A percentile compares a stretch with the other conserved stretches of the same genome.
Conservation (phyloP, 2,113 vertebrate genomes). For the Tympanuchus pallidicinctus region DNA sequence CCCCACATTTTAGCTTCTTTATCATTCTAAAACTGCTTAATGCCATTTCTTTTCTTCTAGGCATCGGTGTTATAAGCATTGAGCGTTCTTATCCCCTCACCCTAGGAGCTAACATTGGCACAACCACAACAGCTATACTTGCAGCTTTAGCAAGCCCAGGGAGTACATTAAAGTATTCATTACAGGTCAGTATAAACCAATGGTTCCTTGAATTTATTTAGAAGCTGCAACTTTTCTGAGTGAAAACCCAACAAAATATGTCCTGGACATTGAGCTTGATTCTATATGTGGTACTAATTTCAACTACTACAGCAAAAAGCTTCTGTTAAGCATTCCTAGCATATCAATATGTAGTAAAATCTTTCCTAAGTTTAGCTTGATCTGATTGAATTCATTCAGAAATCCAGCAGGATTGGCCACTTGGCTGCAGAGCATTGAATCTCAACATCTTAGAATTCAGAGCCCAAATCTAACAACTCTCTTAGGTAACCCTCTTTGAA, state of each 20-base stretch:
- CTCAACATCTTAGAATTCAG: background rate
- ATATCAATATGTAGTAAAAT: background rate
- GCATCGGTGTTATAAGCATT: constrained; percentile 93
- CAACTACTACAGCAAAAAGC: background rate
- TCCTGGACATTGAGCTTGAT: background rate
- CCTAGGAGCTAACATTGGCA: constrained; percentile 95
- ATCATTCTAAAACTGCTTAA: background rate
- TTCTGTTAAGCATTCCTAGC: background rate
- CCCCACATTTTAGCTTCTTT: background rate
- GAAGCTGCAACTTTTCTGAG: background rate
- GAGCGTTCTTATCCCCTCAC: constrained; percentile 95
- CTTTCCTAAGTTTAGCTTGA: background rate
- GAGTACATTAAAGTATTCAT: constrained; percentile 83
- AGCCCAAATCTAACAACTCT: background rate
- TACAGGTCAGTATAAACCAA: constrained; percentile 85
- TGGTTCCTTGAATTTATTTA: background rate
- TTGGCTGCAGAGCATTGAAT: accelerated
- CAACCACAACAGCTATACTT: constrained; percentile 95
- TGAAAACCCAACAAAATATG: background rate
- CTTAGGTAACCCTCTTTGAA: background rate
- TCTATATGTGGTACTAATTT: background rate
- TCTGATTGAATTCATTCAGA: background rate
- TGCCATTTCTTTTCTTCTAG: constrained; percentile 57
- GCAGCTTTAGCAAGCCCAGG: constrained; percentile 93
- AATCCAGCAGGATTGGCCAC: background rate